A percentile compares a stretch with the other conserved stretches of the same genome.
These are phyloP conservation scores for Drosophila pruinosa DNA, from an alignment of 1,140 invertebrate species.

Conservation along the genomic window DNA sequence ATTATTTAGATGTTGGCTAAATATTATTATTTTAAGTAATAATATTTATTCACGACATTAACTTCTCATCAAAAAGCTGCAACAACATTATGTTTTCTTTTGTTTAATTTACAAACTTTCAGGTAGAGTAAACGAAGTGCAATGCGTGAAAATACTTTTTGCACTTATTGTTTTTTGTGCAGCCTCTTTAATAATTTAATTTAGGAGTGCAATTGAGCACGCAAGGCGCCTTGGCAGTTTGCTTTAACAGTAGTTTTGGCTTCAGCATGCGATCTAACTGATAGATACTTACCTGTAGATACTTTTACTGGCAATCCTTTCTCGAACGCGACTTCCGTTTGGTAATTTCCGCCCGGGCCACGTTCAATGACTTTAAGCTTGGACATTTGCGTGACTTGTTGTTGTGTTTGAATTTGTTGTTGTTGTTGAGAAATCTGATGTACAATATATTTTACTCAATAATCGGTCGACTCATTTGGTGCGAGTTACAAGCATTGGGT, in stretches of 20 bases:
- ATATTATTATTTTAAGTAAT: too few species aligned
- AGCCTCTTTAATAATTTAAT: slow-evolving; percentile 73
- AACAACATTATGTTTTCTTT: too few species aligned
- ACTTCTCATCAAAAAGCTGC: too few species aligned
- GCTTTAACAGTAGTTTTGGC: slow-evolving; percentile 20
- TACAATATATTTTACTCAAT: slow-evolving; percentile 38
- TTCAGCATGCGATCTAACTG: slow-evolving; percentile 60
- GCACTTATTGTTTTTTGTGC: not conserved
- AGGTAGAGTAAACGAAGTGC: slow-evolving; percentile 26
- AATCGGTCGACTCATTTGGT: slow-evolving; percentile 46
- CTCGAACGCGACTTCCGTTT: slow-evolving; percentile 57
- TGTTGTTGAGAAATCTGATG: slow-evolving; percentile 29
- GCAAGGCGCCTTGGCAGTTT: slow-evolving; percentile 33
- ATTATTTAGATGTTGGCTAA: too few species aligned
- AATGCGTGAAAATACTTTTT: not conserved
- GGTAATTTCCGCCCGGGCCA: slow-evolving; percentile 43
- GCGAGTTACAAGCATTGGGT: slow-evolving; percentile 11
- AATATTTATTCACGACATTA: too few species aligned
- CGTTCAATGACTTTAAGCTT: slow-evolving; percentile 60
- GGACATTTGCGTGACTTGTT: slow-evolving; percentile 66
- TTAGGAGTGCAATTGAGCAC: slow-evolving; percentile 49
- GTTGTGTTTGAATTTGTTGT: slow-evolving; percentile 17
- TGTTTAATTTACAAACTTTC: not conserved
- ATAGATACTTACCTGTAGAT: slow-evolving; percentile 36
- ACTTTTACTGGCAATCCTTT: slow-evolving; percentile 64